These are phyloP conservation scores for Sebastes cheni DNA, from an alignment of 2,797 vertebrate species.

Conservation along the genomic window DNA sequence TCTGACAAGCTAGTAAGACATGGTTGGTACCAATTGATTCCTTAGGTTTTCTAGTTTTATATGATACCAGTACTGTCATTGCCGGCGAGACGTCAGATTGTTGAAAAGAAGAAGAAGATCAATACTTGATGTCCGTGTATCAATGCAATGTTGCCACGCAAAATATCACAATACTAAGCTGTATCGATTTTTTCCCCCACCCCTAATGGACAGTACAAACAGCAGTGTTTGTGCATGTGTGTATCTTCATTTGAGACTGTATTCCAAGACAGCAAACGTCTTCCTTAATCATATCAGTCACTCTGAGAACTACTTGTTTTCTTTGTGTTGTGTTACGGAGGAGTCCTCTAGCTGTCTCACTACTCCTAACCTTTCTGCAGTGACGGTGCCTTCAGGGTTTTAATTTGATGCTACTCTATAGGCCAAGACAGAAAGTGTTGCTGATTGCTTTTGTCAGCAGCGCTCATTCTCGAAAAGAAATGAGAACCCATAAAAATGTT, in stretches of 20 bases:
- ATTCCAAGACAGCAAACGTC: constrained; percentile 4
- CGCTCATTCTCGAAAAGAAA: constrained; percentile 6
- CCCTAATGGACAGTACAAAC: constrained; percentile 11
- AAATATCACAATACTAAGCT: no score
- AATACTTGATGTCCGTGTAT: no score
- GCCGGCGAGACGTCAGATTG: no score
- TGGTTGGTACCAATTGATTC: no score
- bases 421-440: background rate
- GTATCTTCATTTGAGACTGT: constrained; percentile 45
- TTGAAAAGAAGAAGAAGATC: no score
- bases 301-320: constrained; percentile 25
- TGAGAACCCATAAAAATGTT: constrained; percentile 19
- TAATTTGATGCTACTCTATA: constrained; percentile 14
- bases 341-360: constrained; percentile 23
- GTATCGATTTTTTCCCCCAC: no score
- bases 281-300: constrained; percentile 41
- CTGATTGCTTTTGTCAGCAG: constrained; percentile 39
- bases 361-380: constrained; percentile 12
- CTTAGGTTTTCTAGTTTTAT: no score
- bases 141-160: no score
- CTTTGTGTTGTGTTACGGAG: constrained; percentile 25
- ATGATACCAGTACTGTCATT: no score
- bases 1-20: no score
- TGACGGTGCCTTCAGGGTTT: constrained; percentile 36
- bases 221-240: constrained; percentile 21